Percentiles rank a stretch among this genome's conserved stretches.
phyloP scores from a whole-genome alignment of 2,797 vertebrate species.

The Microcaecilia unicolor region DNA sequence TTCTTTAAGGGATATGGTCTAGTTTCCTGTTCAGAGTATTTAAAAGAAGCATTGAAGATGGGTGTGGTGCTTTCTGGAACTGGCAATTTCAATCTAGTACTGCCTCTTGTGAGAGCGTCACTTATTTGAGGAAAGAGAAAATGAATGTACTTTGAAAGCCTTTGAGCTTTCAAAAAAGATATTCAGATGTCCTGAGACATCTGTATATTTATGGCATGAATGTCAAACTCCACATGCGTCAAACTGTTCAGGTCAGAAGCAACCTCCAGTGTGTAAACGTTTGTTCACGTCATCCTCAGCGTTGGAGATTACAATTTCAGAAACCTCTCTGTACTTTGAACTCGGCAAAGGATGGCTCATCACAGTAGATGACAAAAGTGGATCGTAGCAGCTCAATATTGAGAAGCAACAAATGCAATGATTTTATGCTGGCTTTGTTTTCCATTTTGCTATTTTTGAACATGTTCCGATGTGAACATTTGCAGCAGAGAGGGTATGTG shows the following conservation, averaged over 20 bases:
- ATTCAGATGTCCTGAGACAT: not conserved
- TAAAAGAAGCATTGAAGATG: too few relatives aligned
- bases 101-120: conserved; percentile 4
- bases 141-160: conserved; percentile 20
- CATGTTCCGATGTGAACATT: too few relatives aligned
- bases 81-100: conserved; percentile 13
- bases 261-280: conserved; percentile 1
- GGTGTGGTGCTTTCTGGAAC: conserved; percentile 9
- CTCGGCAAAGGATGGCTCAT: conserved; percentile 18
- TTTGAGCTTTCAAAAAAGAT: conserved; percentile 9
- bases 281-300: conserved; percentile 6
- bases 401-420: conserved; percentile 19
- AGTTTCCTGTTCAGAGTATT: conserved; percentile 28
- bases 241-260: not conserved
- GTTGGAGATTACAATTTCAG: not conserved
- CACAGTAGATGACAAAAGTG: conserved; percentile 11
- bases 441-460: too few relatives aligned
- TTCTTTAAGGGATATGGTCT: too few relatives aligned
- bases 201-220: not conserved
- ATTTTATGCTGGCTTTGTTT: too few relatives aligned
- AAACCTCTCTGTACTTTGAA: conserved; percentile 49
- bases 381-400: conserved; percentile 51
- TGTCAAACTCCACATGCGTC: conserved; percentile 10
- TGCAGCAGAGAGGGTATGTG: not conserved
- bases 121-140: conserved; percentile 20